These are phyloP conservation scores for Bucco capensis DNA, from an alignment of 2,113 vertebrate genomes.

Conservation along the genomic window DNA sequence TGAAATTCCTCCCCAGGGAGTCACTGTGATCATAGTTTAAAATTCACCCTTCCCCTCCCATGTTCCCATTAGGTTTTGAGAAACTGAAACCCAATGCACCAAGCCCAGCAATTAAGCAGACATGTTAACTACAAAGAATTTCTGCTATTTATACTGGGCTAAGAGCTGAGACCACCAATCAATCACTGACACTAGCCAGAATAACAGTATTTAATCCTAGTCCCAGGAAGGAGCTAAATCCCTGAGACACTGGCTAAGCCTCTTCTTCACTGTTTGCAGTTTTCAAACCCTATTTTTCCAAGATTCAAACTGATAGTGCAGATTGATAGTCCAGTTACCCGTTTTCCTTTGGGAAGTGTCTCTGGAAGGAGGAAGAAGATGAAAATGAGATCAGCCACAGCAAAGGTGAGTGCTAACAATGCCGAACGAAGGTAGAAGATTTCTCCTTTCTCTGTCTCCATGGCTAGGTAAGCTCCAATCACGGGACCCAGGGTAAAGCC, in stretches of 20 bases:
- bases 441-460: constrained; percentile 64
- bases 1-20: not conserved
- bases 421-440: constrained; percentile 81
- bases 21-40: not conserved
- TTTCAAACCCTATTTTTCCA: not conserved
- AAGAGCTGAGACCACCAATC: not conserved
- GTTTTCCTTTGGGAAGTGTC: constrained; percentile 80
- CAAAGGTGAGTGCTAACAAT: constrained; percentile 81
- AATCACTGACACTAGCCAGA: not conserved
- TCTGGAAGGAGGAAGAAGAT: constrained; percentile 88
- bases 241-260: not conserved
- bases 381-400: constrained; percentile 81
- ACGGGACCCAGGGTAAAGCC: constrained; percentile 93
- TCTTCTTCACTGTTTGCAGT: not conserved
- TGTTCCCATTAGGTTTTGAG: not conserved
- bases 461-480: constrained; percentile 88
- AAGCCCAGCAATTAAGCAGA: not conserved
- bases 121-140: not conserved
- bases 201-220: not conserved
- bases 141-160: not conserved
- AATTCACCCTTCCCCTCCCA: not conserved
- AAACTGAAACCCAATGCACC: not conserved
- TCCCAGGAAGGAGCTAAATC: not conserved
- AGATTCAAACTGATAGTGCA: not conserved
- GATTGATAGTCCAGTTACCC: constrained; percentile 69